Conservation (phyloP, 2,113 vertebrate species). For the Theristicus caerulescens region DNA sequence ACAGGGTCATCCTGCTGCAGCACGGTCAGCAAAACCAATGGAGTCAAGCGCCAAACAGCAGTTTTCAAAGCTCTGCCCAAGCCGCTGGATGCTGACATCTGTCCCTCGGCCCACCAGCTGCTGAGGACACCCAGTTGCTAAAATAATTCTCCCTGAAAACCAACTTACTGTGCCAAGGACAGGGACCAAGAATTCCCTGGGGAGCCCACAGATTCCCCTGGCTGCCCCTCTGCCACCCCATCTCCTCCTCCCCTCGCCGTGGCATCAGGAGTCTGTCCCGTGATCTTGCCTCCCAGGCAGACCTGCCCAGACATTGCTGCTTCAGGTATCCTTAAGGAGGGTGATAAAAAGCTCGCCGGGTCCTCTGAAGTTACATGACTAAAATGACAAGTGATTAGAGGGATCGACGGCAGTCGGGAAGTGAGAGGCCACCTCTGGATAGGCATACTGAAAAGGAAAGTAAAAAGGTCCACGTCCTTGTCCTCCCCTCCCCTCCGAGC, state of each 20-base stretch:
- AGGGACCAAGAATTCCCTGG: background rate
- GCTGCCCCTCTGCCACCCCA: background rate
- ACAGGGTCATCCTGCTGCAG: background rate
- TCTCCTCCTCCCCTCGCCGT: rapidly evolving
- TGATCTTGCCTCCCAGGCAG: background rate
- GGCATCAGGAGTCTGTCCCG: background rate
- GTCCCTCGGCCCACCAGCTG: background rate
- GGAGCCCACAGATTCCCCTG: background rate
- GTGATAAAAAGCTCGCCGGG: background rate
- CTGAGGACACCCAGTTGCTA: background rate
- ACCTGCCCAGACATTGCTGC: background rate
- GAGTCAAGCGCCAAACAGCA: background rate
- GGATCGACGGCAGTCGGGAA: background rate
- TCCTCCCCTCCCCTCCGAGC: background rate
- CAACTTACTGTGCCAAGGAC: background rate
- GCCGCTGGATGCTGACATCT: background rate
- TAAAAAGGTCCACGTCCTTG: background rate
- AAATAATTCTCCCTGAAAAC: background rate
- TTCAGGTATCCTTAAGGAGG: background rate
- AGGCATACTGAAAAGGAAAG: background rate
- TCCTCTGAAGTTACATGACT: background rate
- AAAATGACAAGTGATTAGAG: background rate
- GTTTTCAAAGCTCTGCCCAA: background rate
- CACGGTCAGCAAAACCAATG: background rate
- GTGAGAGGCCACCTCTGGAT: background rate